Evolutionary conservation across 92 coral and sea anemone species (phyloP), one percentile per base, ranked within the genome.

Genomic region (Epizoanthus stellaris): DNA sequence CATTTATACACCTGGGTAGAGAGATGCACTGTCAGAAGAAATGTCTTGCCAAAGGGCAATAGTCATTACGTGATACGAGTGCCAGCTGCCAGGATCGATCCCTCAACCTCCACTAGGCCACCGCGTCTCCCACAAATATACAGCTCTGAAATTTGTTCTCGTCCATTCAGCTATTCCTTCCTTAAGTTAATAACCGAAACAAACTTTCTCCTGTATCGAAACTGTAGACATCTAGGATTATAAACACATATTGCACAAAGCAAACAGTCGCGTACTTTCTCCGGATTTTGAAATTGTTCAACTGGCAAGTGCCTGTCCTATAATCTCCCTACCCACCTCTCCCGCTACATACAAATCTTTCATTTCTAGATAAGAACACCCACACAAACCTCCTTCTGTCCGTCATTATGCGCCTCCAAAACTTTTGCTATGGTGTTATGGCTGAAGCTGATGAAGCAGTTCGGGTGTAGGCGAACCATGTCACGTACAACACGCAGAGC

Each of bases 391-490:
- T 93, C 99, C 88, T 96, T 96, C 82, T 94, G 98, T 6, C 92
- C 85, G 67, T 96, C 99, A 54, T 93, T 95, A 82, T 94, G 98
- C 4, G 98, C 95, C 65, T 89, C 92, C 76, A 96, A 82, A 5
- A 96, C 94, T 85, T 94, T 93, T 65, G 93, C 90, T 59, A 96
- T 90, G 36, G 91, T 93, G 34, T 88, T 90, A 58, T 89, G 92
- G 75, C 88, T 86, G 84, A 91, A 86, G 54, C 77, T 83, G 68
- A 88, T 90, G 86, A 96, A 96, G 77, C 91, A 91, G 60, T 89
- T 89, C 38, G 99, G 99, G 74, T 91, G 98, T 39, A 95, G 94
- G 61, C 95, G 95, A 8, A 96, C 92, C 99, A 96, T 91, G 77
- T 96, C 98, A 54, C 98, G 94, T 23, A 96, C 87, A 11, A 95